These are phyloP conservation scores for Falco columbarius DNA, from an alignment of 2,797 vertebrate species.

Conservation along the genomic window DNA sequence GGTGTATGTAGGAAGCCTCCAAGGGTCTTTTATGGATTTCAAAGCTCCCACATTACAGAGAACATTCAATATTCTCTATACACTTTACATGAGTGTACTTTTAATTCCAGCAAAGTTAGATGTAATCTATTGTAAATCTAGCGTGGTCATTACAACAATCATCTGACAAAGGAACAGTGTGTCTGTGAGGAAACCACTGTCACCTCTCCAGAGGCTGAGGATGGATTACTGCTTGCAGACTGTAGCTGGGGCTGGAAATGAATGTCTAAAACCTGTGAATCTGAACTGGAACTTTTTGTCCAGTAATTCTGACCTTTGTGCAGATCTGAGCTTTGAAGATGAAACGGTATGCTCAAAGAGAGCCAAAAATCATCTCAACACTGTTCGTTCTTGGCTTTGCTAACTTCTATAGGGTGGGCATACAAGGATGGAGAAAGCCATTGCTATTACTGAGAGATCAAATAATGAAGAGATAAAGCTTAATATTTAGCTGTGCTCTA, in stretches of 20 bases:
- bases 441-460: background rate
- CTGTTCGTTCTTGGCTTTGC: background rate
- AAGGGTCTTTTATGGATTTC: background rate
- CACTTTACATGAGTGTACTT: background rate
- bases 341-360: background rate
- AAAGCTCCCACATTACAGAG: background rate
- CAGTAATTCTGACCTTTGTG: background rate
- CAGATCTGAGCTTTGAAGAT: background rate
- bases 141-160: background rate
- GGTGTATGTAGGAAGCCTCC: fast-evolving
- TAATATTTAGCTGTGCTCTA: background rate
- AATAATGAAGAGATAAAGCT: background rate
- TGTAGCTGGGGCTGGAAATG: background rate
- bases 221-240: background rate
- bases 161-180: background rate
- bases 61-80: background rate
- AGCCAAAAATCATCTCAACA: background rate
- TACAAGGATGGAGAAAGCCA: background rate
- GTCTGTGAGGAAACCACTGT: background rate
- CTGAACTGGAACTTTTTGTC: background rate
- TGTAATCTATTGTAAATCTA: background rate
- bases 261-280: background rate
- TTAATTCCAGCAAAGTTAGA: background rate
- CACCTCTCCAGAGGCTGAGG: background rate
- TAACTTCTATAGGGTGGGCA: background rate